Conservation (phyloP, 2,113 vertebrate species). For the Corythornis cristatus region DNA sequence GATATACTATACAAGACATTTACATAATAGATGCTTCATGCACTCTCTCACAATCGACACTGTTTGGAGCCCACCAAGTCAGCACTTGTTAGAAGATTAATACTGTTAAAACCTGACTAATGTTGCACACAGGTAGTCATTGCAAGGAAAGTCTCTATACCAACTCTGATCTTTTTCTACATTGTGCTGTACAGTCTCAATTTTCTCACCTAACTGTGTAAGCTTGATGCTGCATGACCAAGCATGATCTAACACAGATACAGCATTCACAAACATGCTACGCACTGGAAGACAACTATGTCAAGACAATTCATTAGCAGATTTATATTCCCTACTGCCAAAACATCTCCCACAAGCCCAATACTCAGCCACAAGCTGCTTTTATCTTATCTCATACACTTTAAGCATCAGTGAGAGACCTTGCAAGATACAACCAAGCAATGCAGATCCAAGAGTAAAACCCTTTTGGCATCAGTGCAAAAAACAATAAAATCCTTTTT, state of each 20-base stretch:
- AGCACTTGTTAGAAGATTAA: background rate
- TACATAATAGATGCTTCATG: background rate
- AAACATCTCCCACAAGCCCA: background rate
- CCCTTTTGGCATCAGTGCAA: background rate
- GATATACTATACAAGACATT: background rate
- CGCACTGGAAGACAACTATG: background rate
- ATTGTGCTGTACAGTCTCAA: background rate
- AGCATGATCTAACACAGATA: fast-evolving
- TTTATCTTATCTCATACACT: background rate
- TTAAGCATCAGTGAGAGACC: background rate
- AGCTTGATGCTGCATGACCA: background rate
- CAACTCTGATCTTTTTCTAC: background rate
- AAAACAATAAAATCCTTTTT: background rate
- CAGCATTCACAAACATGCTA: background rate
- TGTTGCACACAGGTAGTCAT: background rate
- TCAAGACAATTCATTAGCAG: background rate
- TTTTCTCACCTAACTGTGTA: background rate
- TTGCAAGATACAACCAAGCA: background rate
- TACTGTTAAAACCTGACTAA: background rate
- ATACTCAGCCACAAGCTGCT: background rate
- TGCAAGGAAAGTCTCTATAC: background rate
- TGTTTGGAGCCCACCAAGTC: background rate
- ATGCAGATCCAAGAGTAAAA: background rate
- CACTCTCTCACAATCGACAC: background rate
- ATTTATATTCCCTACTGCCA: background rate